Base-by-base conservation (phyloP, 1,140 invertebrate species). In the Planococcus citri region DNA sequence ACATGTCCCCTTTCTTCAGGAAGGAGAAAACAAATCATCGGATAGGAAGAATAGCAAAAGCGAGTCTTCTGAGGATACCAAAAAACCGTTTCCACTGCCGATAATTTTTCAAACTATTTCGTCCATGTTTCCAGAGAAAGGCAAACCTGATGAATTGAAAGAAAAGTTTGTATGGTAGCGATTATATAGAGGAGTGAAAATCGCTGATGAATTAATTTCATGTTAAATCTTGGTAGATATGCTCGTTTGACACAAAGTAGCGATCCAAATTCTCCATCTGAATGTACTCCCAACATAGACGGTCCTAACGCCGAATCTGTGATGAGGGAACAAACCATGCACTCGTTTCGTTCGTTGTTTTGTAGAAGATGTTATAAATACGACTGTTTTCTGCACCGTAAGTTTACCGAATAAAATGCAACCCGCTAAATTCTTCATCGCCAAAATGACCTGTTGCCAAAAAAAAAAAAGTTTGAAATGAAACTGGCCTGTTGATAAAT, bases 311-410 rank as follows among this genome's bases (percentile, higher is more conserved):
- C 94, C 0, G 90, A 94, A 78, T 93, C 90, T 70, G 93, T 97
- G 22, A 87, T 89, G 0, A 81, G 93, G 57, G 95, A 97, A 76
- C 91, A 97, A 79, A 94, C 93, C 4, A 90, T 98, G 87, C 95
- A 98, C 80, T 97, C 95, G 2, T 98, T 96, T 78, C 92, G 96
- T 76, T 95, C 94, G 0, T 81, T 98, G 0, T 98, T 98, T 79
- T 98, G 95, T 77, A 81, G 95, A 22, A 82, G 95, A 12, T 98
- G 95, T 80, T 98, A 95, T 79, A 97, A 97, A 85, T 98, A 98
- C 78, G 95, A 98, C 80, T 98, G 96, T 78, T 95, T 96, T 77
- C 80, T 97, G 64, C 95, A 98, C 81, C 88, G 91, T 91, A 82
- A 90, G 88, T 86, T 14, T 51, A 17, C 41, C 29, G 29, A 33